A percentile compares a stretch with the other conserved stretches of the same genome.
Evolutionary conservation across 2,113 vertebrate species (phyloP).

Genomic region (Cynocephalus volans): DNA sequence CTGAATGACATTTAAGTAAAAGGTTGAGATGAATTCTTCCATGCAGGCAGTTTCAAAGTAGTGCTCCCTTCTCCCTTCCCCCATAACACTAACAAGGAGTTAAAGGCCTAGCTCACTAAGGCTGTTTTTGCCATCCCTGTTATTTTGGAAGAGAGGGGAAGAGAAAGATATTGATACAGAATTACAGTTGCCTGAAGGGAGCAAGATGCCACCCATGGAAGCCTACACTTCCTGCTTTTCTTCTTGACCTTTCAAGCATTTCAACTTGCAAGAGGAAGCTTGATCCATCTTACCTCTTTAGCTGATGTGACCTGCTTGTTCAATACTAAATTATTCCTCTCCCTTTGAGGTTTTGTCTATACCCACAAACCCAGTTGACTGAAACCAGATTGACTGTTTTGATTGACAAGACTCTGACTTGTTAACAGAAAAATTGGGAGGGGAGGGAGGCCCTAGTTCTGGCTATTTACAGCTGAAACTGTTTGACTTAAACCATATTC

Average conservation of each 20-base stretch:
- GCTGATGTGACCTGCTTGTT: conserved; percentile 43
- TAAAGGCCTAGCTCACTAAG: background rate
- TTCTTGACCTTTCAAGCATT: background rate
- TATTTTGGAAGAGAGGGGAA: conserved; percentile 27
- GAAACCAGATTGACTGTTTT: conserved; percentile 67
- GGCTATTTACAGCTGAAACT: conserved; percentile 4
- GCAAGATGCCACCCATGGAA: background rate
- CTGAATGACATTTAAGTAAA: conserved; percentile 34
- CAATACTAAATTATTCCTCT: background rate
- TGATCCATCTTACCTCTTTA: conserved; percentile 22
- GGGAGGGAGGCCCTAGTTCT: background rate
- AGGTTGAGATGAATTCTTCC: background rate
- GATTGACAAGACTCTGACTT: conserved; percentile 61
- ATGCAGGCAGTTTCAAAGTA: background rate
- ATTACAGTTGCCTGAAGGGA: background rate
- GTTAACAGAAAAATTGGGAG: conserved; percentile 33
- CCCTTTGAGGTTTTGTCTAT: conserved; percentile 56
- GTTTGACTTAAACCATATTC: background rate
- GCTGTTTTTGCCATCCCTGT: background rate
- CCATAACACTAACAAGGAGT: background rate
- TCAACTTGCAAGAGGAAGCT: background rate
- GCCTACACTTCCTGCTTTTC: background rate
- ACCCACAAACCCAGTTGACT: conserved; percentile 1
- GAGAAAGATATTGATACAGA: background rate
- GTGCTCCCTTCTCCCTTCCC: background rate